Percentiles rank a stretch among this genome's conserved stretches.
phyloP scores from a whole-genome alignment of 2,797 vertebrate species.

The Gambusia yucatana region DNA sequence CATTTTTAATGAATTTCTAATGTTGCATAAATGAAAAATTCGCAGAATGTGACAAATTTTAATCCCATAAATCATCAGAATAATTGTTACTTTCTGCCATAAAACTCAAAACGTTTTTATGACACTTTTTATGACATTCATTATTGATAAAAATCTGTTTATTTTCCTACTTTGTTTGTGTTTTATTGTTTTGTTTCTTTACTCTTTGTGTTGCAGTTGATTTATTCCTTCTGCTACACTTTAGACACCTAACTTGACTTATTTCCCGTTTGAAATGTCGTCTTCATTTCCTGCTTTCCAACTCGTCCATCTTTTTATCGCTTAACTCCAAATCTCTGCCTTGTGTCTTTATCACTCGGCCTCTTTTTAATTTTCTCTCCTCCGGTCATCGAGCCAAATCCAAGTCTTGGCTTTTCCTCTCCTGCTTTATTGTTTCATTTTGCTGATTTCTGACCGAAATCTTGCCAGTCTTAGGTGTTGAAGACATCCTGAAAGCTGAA shows the following conservation, averaged over 20 bases:
- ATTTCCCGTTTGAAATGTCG: background rate
- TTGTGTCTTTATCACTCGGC: slow-evolving; percentile 37
- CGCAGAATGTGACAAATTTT: too few species aligned
- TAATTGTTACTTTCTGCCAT: too few species aligned
- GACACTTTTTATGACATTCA: too few species aligned
- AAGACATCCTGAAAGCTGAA: slow-evolving; percentile 50
- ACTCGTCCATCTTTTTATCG: background rate
- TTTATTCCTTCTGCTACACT: background rate
- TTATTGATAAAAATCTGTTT: background rate
- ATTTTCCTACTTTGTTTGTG: background rate
- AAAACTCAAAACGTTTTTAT: too few species aligned
- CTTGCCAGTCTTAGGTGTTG: slow-evolving; percentile 48
- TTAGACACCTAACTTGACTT: background rate
- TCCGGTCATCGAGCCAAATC: slow-evolving; percentile 24
- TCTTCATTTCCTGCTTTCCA: background rate
- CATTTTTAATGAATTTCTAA: too few species aligned
- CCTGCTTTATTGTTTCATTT: slow-evolving; percentile 4
- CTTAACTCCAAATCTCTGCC: slow-evolving; percentile 35
- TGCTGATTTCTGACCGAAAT: background rate
- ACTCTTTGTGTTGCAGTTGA: background rate
- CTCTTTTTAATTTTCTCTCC: slow-evolving; percentile 30
- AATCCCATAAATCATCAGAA: too few species aligned
- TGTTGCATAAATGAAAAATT: too few species aligned
- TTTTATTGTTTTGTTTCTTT: background rate
- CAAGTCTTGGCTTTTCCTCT: background rate